Percentiles rank a stretch among this genome's conserved stretches.
phyloP scores from a whole-genome alignment of 2,797 vertebrate genomes.

The Periparus ater region DNA sequence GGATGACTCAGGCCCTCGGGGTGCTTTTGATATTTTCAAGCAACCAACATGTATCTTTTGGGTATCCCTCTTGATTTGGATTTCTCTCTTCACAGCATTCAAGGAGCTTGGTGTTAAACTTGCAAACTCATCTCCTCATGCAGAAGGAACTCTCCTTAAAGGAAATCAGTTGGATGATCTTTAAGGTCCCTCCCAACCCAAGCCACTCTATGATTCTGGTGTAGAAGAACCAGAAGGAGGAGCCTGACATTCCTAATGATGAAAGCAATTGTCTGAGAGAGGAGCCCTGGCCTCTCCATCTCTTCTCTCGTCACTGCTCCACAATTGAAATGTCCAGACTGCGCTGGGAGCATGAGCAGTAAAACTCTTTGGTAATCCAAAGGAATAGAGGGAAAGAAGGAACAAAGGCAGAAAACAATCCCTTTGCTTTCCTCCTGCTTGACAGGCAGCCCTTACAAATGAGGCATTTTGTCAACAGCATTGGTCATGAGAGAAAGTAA shows the following conservation, averaged over 20 bases:
- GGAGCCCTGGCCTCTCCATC: background rate
- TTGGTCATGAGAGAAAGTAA: background rate
- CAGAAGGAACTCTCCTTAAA: background rate
- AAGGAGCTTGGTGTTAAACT: background rate
- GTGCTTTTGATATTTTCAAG: background rate
- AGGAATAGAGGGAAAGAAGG: background rate
- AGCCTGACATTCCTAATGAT: background rate
- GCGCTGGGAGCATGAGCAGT: background rate
- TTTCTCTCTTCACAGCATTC: background rate
- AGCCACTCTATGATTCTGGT: background rate
- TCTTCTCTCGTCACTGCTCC: background rate
- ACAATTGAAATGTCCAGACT: background rate
- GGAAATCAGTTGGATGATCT: background rate
- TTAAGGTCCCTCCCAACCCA: background rate
- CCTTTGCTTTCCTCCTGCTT: background rate
- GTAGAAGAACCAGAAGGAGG: background rate
- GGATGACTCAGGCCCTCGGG: background rate
- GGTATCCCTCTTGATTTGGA: background rate
- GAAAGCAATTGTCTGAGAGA: background rate
- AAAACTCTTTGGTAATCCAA: background rate
- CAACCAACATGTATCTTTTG: background rate
- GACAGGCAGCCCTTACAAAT: background rate
- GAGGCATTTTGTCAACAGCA: background rate
- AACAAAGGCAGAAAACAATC: background rate
- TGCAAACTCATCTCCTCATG: background rate